Percentiles rank a stretch among this genome's conserved stretches.
These are phyloP conservation scores for Chaetodon trifasciatus DNA, from an alignment of 2,797 vertebrate genomes.

Conservation along the genomic window DNA sequence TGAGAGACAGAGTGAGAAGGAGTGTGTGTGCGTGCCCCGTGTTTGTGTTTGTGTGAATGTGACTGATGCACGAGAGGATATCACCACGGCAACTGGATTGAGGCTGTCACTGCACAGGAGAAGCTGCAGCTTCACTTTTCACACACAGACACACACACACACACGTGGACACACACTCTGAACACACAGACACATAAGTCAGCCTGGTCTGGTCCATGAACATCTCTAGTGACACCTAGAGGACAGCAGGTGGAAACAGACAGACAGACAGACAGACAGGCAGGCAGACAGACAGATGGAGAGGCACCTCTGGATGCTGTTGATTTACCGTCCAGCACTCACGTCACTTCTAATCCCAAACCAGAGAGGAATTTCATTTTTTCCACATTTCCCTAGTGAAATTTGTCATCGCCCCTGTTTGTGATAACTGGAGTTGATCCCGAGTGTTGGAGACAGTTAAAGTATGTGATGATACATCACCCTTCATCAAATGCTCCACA, in stretches of 20 bases:
- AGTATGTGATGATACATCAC: conserved; percentile 73
- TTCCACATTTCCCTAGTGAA: conserved; percentile 72
- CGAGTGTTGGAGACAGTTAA: conserved; percentile 69
- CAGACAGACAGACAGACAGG: conserved; percentile 49
- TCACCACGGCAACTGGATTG: conserved; percentile 86
- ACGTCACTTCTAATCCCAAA: conserved; percentile 61
- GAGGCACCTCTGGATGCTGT: conserved; percentile 34
- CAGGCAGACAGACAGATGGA: conserved; percentile 20
- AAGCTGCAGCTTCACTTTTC: conserved; percentile 61
- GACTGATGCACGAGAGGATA: conserved; percentile 79
- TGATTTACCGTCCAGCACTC: conserved; percentile 54
- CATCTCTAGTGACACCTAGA: conserved; percentile 87
- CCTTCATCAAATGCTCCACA: conserved; percentile 74
- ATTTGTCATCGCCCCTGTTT: conserved; percentile 52
- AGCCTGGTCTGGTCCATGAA: conserved; percentile 59
- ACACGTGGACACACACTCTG: conserved; percentile 25
- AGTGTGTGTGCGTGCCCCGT: not conserved
- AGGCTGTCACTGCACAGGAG: conserved; percentile 74
- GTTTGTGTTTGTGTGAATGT: conserved; percentile 27
- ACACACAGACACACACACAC: conserved; percentile 20
- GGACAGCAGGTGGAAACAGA: conserved; percentile 62
- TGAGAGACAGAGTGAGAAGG: conserved; percentile 6
- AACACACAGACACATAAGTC: conserved; percentile 55
- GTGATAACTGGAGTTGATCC: conserved; percentile 70
- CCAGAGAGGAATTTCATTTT: conserved; percentile 61